A percentile compares a stretch with the other conserved stretches of the same genome.
These are phyloP conservation scores for Pangasius larnaudii DNA, from an alignment of 2,797 vertebrate species.

Conservation along the genomic window DNA sequence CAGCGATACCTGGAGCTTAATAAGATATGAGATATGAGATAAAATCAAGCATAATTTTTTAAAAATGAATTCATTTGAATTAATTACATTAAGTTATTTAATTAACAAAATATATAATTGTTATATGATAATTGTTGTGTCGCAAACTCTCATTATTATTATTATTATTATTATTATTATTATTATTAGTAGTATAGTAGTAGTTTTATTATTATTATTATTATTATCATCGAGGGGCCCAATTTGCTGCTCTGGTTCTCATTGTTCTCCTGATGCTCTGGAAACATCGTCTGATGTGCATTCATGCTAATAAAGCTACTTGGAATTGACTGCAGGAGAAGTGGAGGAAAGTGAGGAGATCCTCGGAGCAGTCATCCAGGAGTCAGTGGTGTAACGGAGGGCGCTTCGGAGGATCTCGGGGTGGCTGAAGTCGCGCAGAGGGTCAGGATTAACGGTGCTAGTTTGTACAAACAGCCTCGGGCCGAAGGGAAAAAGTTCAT, in stretches of 20 bases:
- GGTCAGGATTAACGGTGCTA: constrained; percentile 73
- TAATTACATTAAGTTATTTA: too few species aligned
- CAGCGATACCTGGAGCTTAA: too few species aligned
- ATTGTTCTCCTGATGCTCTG: background rate
- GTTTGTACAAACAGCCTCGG: constrained; percentile 81
- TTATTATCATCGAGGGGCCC: background rate
- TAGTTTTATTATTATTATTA: background rate
- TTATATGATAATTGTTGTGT: too few species aligned
- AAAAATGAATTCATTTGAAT: too few species aligned
- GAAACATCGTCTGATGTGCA: background rate
- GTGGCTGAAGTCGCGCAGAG: constrained; percentile 74
- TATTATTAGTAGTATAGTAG: too few species aligned
- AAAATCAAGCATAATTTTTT: too few species aligned
- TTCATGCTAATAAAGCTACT: background rate
- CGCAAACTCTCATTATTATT: background rate
- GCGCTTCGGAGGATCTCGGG: constrained; percentile 57
- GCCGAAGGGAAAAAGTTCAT: constrained; percentile 83
- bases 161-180: constrained; percentile 26
- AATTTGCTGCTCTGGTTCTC: background rate
- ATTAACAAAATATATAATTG: too few species aligned
- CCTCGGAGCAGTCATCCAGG: constrained; percentile 8
- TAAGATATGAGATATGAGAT: too few species aligned
- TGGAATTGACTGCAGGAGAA: too few species aligned
- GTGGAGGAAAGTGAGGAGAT: too few species aligned
- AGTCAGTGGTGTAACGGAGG: constrained; percentile 53